These are phyloP conservation scores for Escarpia spicata DNA, from an alignment of 2,888 invertebrate genomes.

Conservation along the genomic window DNA sequence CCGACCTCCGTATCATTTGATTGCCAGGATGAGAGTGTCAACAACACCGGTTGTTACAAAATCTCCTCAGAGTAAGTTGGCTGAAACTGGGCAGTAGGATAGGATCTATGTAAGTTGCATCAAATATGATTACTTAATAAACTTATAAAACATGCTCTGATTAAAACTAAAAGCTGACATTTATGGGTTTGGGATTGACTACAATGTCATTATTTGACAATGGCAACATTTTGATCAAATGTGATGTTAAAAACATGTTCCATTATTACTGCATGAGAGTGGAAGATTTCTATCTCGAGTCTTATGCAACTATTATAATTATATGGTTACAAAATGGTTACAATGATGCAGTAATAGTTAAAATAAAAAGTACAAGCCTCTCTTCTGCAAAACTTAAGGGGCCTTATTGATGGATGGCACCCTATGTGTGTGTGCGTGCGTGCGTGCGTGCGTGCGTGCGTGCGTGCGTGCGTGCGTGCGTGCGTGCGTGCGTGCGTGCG, in stretches of 20 bases:
- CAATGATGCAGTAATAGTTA: not conserved
- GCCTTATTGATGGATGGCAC: too few relatives aligned
- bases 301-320: not conserved
- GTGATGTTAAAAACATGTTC: not conserved
- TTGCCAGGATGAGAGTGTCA: conserved; percentile 13
- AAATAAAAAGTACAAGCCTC: too few relatives aligned
- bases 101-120: not conserved
- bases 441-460: too few relatives aligned
- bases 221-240: not conserved
- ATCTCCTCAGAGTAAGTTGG: conserved; percentile 13
- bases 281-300: not conserved
- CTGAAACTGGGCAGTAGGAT: not conserved
- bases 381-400: too few relatives aligned
- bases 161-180: not conserved
- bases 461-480: too few relatives aligned
- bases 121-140: not conserved
- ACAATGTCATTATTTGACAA: not conserved
- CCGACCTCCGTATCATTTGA: not conserved
- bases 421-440: too few relatives aligned
- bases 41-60: not conserved
- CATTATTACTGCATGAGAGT: not conserved
- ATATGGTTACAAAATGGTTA: not conserved
- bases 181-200: not conserved
- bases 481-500: too few relatives aligned
- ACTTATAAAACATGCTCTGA: not conserved